A percentile compares a stretch with the other conserved stretches of the same genome.
These are phyloP conservation scores for Elephas maximus DNA, from an alignment of 2,113 vertebrate genomes.

Conservation along the genomic window DNA sequence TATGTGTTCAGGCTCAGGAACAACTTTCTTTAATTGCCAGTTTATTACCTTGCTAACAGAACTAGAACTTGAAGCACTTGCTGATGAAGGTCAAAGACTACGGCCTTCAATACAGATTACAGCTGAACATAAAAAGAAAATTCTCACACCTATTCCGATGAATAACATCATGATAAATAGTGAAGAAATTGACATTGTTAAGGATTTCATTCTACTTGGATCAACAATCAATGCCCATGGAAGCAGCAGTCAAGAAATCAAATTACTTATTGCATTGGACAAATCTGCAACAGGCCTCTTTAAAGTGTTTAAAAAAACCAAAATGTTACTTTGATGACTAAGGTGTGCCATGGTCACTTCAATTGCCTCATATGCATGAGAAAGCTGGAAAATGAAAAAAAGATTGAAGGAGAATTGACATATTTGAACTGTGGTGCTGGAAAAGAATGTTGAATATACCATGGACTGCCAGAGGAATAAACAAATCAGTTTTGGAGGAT, in stretches of 20 bases:
- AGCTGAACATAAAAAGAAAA: not conserved
- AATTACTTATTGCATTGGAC: not conserved
- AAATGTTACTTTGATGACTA: not conserved
- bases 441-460: not conserved
- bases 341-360: not conserved
- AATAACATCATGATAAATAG: no score
- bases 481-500: not conserved
- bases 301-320: not conserved
- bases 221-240: not conserved
- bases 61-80: not conserved
- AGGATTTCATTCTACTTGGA: not conserved
- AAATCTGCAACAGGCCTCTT: not conserved
- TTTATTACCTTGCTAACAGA: conserved; percentile 15
- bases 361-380: not conserved
- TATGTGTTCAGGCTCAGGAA: not conserved
- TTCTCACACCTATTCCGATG: not conserved
- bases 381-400: not conserved
- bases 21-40: conserved; percentile 1
- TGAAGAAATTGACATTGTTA: not conserved
- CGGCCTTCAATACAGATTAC: not conserved
- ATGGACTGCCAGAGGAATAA: not conserved
- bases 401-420: not conserved
- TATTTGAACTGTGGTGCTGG: not conserved
- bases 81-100: not conserved
- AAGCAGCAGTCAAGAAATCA: not conserved